Evolutionary conservation across 1,140 invertebrate species (phyloP).

Genomic region (Drosophila sproati): DNA sequence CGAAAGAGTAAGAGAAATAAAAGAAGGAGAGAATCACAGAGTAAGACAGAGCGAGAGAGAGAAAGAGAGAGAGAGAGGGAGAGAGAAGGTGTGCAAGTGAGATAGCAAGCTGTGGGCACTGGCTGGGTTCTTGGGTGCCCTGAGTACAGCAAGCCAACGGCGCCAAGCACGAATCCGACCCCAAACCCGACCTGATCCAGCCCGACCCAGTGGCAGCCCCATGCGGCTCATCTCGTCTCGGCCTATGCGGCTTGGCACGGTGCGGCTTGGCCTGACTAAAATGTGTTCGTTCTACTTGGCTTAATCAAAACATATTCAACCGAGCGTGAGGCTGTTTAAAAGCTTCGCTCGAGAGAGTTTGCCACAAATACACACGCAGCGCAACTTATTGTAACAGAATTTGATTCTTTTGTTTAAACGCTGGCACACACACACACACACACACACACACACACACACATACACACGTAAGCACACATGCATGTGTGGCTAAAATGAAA

Average conservation of each 20-base stretch:
- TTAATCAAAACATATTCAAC: slow-evolving; percentile 82
- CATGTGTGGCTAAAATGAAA: slow-evolving; percentile 46
- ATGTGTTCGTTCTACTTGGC: slow-evolving; percentile 82
- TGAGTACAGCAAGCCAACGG: neutral
- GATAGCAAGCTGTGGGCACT: slow-evolving; percentile 2
- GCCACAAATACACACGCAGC: slow-evolving; percentile 68
- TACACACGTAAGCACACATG: neutral
- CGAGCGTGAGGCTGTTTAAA: slow-evolving; percentile 79
- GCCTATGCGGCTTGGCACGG: neutral
- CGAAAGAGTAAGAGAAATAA: neutral
- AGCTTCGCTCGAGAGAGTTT: slow-evolving; percentile 79
- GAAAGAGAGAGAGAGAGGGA: neutral
- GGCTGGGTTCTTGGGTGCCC: slow-evolving; percentile 32
- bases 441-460: slow-evolving; percentile 25
- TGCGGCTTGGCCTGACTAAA: slow-evolving; percentile 49
- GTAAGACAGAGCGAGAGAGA: neutral
- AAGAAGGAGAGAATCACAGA: neutral
- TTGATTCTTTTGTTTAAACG: slow-evolving; percentile 73
- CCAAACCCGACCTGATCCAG: neutral
- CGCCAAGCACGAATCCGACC: neutral
- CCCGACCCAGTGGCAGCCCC: neutral
- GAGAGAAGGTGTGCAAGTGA: neutral
- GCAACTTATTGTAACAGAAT: slow-evolving; percentile 80
- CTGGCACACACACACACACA: slow-evolving; percentile 15
- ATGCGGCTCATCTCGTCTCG: neutral